A percentile compares a stretch with the other conserved stretches of the same genome.
These are phyloP conservation scores for Beroe ovata DNA, from an alignment of 37 sponge, comb jelly and placozoan species.

Conservation along the genomic window DNA sequence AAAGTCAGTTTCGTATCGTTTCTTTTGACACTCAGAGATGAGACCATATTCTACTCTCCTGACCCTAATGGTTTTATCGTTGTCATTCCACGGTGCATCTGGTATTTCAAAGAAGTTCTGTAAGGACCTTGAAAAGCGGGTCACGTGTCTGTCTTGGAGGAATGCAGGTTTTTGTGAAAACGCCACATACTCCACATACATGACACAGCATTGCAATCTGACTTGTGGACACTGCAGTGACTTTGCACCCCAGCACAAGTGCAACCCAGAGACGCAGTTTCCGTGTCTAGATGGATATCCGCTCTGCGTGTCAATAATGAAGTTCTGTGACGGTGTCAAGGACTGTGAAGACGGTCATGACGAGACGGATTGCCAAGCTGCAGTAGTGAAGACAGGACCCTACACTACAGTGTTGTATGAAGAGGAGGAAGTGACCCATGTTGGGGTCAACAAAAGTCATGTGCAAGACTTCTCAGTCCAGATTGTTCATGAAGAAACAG, in stretches of 20 bases:
- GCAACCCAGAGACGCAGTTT: neutral
- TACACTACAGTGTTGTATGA: neutral
- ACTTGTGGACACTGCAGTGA: conserved; percentile 35
- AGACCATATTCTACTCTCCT: too few relatives aligned
- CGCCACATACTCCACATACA: neutral
- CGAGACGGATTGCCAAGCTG: neutral
- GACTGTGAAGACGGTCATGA: conserved; percentile 35
- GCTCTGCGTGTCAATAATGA: conserved; percentile 1
- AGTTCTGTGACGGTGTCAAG: conserved; percentile 9
- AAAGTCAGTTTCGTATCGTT: too few relatives aligned
- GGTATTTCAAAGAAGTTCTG: neutral
- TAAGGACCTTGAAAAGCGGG: neutral
- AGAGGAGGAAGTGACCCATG: neutral
- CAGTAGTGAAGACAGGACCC: neutral
- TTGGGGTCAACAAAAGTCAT: too few relatives aligned
- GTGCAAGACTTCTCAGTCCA: neutral
- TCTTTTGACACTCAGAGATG: too few relatives aligned
- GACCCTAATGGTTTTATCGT: neutral
- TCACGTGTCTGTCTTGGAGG: neutral
- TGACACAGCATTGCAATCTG: neutral
- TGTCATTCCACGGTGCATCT: neutral
- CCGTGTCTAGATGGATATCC: conserved; percentile 29
- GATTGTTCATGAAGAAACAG: neutral
- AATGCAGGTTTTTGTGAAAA: conserved; percentile 1
- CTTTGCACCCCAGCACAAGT: neutral